These are phyloP conservation scores for Drosophila willistoni DNA, from an alignment of 1,140 invertebrate species.

Conservation along the genomic window DNA sequence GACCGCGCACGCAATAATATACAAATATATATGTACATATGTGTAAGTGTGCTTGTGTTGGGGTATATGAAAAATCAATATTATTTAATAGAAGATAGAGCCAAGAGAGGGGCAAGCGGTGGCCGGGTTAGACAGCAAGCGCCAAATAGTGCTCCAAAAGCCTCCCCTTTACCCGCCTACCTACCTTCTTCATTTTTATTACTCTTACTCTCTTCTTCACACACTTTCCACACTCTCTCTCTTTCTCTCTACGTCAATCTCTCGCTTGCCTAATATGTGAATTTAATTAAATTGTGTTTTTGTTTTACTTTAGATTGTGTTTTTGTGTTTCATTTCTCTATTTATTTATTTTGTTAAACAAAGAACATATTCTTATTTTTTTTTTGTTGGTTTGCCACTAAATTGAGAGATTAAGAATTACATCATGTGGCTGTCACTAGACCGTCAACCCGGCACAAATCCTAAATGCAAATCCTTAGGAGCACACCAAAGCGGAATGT, in stretches of 20 bases:
- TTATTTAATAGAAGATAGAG: slow-evolving; percentile 70
- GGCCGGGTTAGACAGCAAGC: slow-evolving; percentile 34
- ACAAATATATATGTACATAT: slow-evolving; percentile 43
- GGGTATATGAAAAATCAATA: slow-evolving; percentile 79
- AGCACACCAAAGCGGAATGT: slow-evolving; percentile 34
- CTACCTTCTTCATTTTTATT: slow-evolving; percentile 2
- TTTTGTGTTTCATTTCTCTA: slow-evolving; percentile 58
- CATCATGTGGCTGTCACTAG: slow-evolving; percentile 27
- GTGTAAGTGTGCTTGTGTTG: slow-evolving; percentile 43
- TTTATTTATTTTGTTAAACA: slow-evolving; percentile 70
- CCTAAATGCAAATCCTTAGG: slow-evolving; percentile 34
- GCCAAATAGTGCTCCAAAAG: slow-evolving; percentile 63
- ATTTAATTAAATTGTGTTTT: slow-evolving; percentile 74
- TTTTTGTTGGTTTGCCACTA: neutral
- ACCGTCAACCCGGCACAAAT: slow-evolving; percentile 39
- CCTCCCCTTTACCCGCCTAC: slow-evolving; percentile 16
- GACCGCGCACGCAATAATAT: slow-evolving; percentile 45
- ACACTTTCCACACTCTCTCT: slow-evolving; percentile 23
- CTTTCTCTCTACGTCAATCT: slow-evolving; percentile 25
- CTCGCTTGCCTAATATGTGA: slow-evolving; percentile 34
- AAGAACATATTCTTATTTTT: slow-evolving; percentile 64
- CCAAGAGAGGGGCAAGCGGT: slow-evolving; percentile 11
- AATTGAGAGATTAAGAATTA: slow-evolving; percentile 40
- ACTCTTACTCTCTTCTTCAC: slow-evolving; percentile 32
- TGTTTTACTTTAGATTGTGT: slow-evolving; percentile 65